Evolutionary conservation across 2,797 vertebrate species (phyloP), one percentile per base, ranked within the genome.

Genomic region (Aplochiton taeniatus): DNA sequence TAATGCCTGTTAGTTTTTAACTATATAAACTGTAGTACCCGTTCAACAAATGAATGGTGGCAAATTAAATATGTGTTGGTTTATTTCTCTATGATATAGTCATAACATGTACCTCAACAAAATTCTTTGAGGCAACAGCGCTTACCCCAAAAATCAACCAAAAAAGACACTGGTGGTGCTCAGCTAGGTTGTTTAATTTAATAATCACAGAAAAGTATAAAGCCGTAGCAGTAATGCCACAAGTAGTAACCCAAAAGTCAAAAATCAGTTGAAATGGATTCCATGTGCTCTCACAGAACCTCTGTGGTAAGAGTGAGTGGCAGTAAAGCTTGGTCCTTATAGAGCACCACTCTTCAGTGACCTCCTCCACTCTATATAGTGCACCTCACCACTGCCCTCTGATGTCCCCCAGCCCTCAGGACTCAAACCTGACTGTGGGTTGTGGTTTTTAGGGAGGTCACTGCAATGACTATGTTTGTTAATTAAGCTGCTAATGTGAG

Each of bases 251-350:
- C 90, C 91, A 94, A 95, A 95, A 94, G 95, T 96, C 94, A 95
- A 93, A 95, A 95, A 95, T 93, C 94, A 93, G 93, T 95, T 95
- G 93, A 95, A 95, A 94, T 93, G 91, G 95, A 95, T 95, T 93
- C 92, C 91, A 88, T 90, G 91, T 31, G 89, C 86, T 93, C 90
- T 90, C 89, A 92, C 93, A 93, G 91, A 92, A 93, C 90, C 92
- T 86, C 86, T 78, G 90, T 84, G 89, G 94, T 93, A 90, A 94
- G 90, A 52, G 88, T 85, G 90, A 52, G 88, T 85, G 77, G 88
- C 90, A 91, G 91, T 92, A 94, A 92, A 86, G 93, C 85, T 90
- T 90, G 88, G 87, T 89, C 91, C 88, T 31, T 31, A 3, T 31
- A 31, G 31, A 31, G 31, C 31, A n/a, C 31, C 31, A 31, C 31